phyloP scores from a whole-genome alignment of 2,797 vertebrate genomes.

The Manis javanica region DNA sequence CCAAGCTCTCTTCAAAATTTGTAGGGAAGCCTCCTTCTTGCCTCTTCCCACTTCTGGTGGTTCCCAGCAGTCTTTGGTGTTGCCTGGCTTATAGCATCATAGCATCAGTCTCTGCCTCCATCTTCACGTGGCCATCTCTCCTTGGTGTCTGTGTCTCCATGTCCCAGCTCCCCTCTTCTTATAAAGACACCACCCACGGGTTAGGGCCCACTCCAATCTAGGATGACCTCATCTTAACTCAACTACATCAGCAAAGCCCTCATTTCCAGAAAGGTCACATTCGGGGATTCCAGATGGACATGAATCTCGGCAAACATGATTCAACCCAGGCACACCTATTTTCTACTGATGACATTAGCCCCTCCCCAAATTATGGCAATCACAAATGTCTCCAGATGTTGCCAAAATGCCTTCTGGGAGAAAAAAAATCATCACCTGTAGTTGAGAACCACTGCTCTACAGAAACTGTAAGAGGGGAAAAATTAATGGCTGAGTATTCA shows the following conservation, averaged over 20 bases:
- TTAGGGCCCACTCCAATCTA: background rate
- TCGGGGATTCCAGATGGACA: background rate
- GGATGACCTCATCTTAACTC: background rate
- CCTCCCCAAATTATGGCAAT: background rate
- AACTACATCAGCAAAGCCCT: background rate
- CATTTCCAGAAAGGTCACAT: background rate
- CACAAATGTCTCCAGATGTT: background rate
- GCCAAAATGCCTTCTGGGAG: background rate
- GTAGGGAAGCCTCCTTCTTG: background rate
- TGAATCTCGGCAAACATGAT: background rate
- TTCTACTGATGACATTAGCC: background rate
- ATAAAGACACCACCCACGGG: background rate
- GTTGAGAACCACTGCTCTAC: background rate
- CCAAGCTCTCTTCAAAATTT: background rate
- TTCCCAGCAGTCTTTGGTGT: background rate
- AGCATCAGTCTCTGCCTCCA: background rate
- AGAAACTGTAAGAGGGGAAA: background rate
- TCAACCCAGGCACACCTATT: background rate
- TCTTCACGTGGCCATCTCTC: background rate
- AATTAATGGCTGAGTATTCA: background rate
- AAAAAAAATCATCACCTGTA: background rate
- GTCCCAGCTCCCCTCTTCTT: background rate
- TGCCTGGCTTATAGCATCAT: too few relatives aligned
- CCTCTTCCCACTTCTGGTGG: background rate
- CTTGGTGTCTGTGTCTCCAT: background rate